These are phyloP conservation scores for Ptilorrhoa leucosticta DNA, from an alignment of 2,113 vertebrate genomes.

Conservation along the genomic window DNA sequence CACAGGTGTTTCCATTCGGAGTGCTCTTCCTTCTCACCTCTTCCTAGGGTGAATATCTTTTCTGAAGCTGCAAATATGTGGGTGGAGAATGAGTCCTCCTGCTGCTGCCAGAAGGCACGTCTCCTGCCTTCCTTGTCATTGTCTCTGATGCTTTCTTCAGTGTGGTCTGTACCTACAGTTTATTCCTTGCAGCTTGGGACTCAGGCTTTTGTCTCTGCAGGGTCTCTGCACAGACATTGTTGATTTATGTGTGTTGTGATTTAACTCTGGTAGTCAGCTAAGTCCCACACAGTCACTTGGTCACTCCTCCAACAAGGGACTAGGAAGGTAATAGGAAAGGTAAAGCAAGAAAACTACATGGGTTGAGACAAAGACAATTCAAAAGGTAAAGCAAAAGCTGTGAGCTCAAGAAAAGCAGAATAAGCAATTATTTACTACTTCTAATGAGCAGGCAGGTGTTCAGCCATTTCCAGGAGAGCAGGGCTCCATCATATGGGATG, in stretches of 20 bases:
- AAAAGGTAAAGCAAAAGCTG: not conserved
- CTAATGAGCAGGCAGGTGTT: not conserved
- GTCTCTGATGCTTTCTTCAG: not conserved
- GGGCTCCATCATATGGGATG: rapidly evolving
- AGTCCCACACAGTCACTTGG: not conserved
- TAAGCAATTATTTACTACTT: not conserved
- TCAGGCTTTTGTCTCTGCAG: not conserved
- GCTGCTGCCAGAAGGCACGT: not conserved
- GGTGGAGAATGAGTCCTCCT: not conserved
- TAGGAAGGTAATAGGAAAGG: not conserved
- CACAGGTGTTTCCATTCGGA: not conserved
- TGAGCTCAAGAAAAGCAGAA: not conserved
- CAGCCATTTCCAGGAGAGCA: not conserved
- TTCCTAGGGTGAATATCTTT: not conserved
- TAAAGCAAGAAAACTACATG: not conserved
- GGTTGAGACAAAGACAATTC: not conserved
- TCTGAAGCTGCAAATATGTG: not conserved
- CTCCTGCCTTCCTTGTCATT: not conserved
- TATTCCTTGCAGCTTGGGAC: not conserved
- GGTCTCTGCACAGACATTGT: not conserved
- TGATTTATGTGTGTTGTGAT: not conserved
- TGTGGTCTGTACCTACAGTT: not conserved
- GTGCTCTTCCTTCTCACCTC: not conserved
- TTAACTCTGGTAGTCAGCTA: not conserved
- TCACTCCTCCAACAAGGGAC: rapidly evolving